Evolutionary conservation across 2,888 invertebrate genomes (phyloP), one percentile per base, ranked within the genome.

Genomic region (Cryptus viduatorius): DNA sequence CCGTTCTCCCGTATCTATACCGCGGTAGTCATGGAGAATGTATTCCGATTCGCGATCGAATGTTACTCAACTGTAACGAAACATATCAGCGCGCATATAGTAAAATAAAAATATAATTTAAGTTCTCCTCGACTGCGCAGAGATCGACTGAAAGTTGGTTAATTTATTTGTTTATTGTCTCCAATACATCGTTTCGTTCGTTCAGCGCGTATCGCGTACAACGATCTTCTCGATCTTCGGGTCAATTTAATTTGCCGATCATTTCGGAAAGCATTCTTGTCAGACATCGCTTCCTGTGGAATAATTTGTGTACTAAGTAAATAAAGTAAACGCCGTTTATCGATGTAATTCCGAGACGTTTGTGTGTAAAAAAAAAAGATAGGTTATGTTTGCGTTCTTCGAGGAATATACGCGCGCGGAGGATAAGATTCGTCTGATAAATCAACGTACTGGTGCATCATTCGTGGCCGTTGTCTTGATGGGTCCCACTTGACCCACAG

Each of bases 401-500:
- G 8, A 50, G 31, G n/a, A 24, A 44, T 67, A 29, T 10, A 71
- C n/a, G 48, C 8, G 48, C n/a, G 29, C n/a, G 61, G 16, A 37
- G 19, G 2, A n/a, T 24, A 72, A 78, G 53, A 86, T 79, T 82
- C 79, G 78, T 81, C 73, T 56, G 78, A 65, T 78, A 79, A 84
- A 79, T 85, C 65, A 53, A 78, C 76, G 81, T 59, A 81, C 65
- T 65, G 77, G 69, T 73, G 68, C 61, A 72, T 78, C 75, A 78
- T 79, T 71, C 56, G 65, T 82, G 73, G 76, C 76, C 79, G 86
- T 48, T 86, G 88, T 87, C 86, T 87, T 89, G 87, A 90, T 89
- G 86, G 87, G 87, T 82, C 72, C 87, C 88, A 90, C 89, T 90
- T 90, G 88, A 90, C 88, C 89, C 83, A 86, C 86, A 87, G 88